Evolutionary conservation across 2,888 invertebrate species (phyloP).

Genomic region (Pemphredon lugubris): DNA sequence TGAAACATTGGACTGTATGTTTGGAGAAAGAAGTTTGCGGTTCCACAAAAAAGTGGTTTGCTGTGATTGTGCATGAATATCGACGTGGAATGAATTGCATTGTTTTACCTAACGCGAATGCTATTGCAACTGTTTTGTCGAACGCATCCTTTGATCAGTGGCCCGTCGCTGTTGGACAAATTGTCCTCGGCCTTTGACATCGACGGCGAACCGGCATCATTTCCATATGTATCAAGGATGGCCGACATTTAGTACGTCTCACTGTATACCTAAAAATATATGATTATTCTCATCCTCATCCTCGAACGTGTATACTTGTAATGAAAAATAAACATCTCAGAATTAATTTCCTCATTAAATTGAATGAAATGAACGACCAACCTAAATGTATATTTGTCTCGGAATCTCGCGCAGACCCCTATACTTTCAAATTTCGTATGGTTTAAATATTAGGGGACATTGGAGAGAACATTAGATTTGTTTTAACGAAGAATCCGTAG

Average conservation of each 20-base stretch:
- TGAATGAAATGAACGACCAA: too few relatives aligned
- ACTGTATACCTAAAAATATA: conserved; percentile 1
- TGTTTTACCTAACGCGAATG: conserved; percentile 45
- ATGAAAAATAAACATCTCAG: too few relatives aligned
- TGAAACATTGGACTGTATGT: background rate
- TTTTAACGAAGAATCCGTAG: too few relatives aligned
- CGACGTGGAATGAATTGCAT: background rate
- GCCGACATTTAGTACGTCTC: conserved; percentile 47
- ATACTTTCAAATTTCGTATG: too few relatives aligned
- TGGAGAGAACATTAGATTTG: too few relatives aligned
- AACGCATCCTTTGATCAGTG: conserved; percentile 69
- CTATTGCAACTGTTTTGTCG: conserved; percentile 54
- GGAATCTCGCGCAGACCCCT: too few relatives aligned
- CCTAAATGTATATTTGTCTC: too few relatives aligned
- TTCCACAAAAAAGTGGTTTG: background rate
- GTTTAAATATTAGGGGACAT: too few relatives aligned
- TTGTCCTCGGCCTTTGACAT: conserved; percentile 78
- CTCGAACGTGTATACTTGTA: too few relatives aligned
- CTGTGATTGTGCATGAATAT: background rate
- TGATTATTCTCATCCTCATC: background rate
- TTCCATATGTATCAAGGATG: conserved; percentile 63
- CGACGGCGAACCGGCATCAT: conserved; percentile 73
- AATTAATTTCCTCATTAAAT: too few relatives aligned
- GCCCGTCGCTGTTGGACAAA: conserved; percentile 78
- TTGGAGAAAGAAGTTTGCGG: background rate